Base-by-base conservation (phyloP, 2,797 vertebrate genomes). In the Vireo griseus region DNA sequence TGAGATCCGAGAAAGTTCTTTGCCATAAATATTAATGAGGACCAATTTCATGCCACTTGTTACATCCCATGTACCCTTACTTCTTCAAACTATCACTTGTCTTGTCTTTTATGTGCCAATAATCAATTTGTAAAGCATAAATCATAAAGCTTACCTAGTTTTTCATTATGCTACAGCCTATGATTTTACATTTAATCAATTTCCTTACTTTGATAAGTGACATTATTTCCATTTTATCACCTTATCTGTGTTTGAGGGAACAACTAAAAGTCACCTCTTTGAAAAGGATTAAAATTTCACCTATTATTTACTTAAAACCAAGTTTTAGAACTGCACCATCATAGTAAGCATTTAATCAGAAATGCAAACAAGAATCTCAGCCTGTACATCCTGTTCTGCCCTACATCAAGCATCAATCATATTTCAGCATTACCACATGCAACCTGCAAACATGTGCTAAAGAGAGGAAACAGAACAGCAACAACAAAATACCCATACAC, bases 71-170 rank as follows among this genome's bases (percentile, higher is more conserved):
- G 40, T 62, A 77, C 69, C 68, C 57, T 77, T 59, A 58, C 51
- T 88, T 93, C 91, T 83, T 94, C 72, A 95, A 13, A 39, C 81
- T 87, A 66, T 86, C 86, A 84, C 74, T 90, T 82, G 65, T 62
- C 73, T 86, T 50, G 76, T 74, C 52, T 86, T 84, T 85, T 75
- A 65, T 31, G n/a, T 84, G 47, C 42, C 59, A 82, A 63, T 91
- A 87, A 93, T 82, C 58, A 66, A 88, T 93, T 76, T 61, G 69
- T 71, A 81, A 86, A 88, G 69, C 73, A 57, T 21, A 88, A 74
- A 48, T 71, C 59, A 84, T 67, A 66, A 87, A 72, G 35, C 20
- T 93, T 59, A 63, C 35, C 57, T 61, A 21, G 10, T 8, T 92
- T 89, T 82, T 57, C 21, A 86, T 94, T 77, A 79, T 31, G 79